These are phyloP conservation scores for Acinonyx jubatus DNA, from an alignment of 2,113 vertebrate genomes.

Conservation along the genomic window DNA sequence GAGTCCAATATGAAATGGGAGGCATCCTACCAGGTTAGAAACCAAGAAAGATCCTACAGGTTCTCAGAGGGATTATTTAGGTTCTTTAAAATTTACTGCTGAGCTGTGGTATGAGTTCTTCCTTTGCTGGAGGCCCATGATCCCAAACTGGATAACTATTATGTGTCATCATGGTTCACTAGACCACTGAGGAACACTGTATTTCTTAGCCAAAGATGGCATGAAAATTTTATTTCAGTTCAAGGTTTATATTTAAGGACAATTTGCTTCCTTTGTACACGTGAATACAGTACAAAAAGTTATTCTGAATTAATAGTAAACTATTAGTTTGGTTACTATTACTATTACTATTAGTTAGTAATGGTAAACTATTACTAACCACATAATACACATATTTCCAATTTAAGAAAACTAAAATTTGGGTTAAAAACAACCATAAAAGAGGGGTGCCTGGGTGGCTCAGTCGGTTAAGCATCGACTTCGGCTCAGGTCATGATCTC, in stretches of 20 bases:
- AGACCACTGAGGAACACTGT: background rate
- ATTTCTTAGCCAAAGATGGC: slow-evolving; percentile 7
- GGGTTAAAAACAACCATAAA: slow-evolving; percentile 46
- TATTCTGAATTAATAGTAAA: slow-evolving; percentile 12
- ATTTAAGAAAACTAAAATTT: background rate
- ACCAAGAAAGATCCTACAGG: background rate
- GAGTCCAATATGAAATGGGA: background rate
- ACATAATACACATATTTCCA: background rate
- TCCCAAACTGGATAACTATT: background rate
- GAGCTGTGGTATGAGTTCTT: background rate
- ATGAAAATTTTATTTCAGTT: background rate
- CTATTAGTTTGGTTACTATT: too few species aligned
- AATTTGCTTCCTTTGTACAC: slow-evolving; percentile 18
- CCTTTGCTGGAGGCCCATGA: background rate
- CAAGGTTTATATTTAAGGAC: slow-evolving; percentile 1
- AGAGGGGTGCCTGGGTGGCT: background rate
- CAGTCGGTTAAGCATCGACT: too few species aligned
- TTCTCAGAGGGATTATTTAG: background rate
- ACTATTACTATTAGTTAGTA: too few species aligned
- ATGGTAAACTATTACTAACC: background rate
- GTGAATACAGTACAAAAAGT: slow-evolving; percentile 5
- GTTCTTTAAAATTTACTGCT: background rate
- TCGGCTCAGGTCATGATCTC: too few species aligned
- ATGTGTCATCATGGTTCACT: background rate
- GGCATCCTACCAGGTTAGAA: background rate